Base-by-base conservation (phyloP, 2,113 vertebrate genomes). In the Leucosticte australis region DNA sequence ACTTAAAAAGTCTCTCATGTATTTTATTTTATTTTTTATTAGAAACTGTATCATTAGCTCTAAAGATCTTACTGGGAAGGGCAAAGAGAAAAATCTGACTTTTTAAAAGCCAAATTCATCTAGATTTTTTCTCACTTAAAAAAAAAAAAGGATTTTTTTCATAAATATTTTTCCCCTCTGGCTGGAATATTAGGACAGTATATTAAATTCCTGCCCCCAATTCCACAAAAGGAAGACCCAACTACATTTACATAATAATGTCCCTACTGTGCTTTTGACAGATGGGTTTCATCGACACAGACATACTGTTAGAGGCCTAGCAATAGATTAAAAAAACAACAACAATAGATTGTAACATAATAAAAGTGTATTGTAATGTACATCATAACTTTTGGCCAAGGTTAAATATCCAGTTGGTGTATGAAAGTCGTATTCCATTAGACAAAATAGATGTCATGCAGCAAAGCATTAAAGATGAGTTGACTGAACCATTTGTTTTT, bases 231-330 rank as follows among this genome's bases (percentile, higher is more conserved):
- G 94, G 97, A 98, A 97, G 97, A 97, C 96, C 97, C 96, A 97
- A 91, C 95, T 94, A 96, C 97, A 98, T 98, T 98, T 98, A 97
- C 98, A 98, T 98, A 98, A 98, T 98, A 98, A 98, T 98, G 97
- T 98, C 98, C 97, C 98, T 97, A 98, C 97, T 95, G 97, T 97
- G 98, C 96, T 96, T 98, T 97, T 98, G 98, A 98, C 97, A 98
- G 98, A 98, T 98, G 98, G 97, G 96, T 97, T 98, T 98, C 98
- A 98, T 98, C 69, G 97, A 97, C 96, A 89, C 96, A 98, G 97
- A 98, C 98, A 98, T 98, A 98, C 97, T 96, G 97, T 98, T 98
- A 97, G 96, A 92, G 97, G 96, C 90, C 97, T 97, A 98, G 97
- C 97, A 96, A 98, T 98, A 98, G 98, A 98, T 98, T 98, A 98